Base-by-base conservation (phyloP, 2,113 vertebrate species). In the Suricata suricatta region DNA sequence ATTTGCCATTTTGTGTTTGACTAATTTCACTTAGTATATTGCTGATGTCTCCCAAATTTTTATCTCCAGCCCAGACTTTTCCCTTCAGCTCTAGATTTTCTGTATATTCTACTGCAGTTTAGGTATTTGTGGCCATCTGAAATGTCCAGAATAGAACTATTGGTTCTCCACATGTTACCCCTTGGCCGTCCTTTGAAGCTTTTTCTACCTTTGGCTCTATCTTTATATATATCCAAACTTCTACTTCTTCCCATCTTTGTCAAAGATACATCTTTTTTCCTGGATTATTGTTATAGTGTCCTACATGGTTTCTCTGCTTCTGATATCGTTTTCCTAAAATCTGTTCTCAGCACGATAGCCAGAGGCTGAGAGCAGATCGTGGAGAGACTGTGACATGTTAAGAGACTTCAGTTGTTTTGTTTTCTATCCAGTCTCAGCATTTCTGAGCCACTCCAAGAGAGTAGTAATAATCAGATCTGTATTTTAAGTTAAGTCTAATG, bases 401-500 rank as follows among this genome's bases (percentile, higher is more conserved):
- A 52, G 87, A 97, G 69, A 71, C n/a, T 1, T 27, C 27, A 63
- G 7, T 88, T 88, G 15, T 93, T 88, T 76, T 69, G 72, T 47
- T 77, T 41, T 33, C 38, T n/a, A 80, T 23, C 47, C n/a, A 83
- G 14, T 90, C 25, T 81, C 21, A 63, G 44, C 33, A 82, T 90
- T 95, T 91, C 50, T 91, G 50, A 97, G 11, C 50, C 29, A 12
- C 63, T 91, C 17, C 47, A 81, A 57, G 13, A 21, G 11, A 86
- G 11, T 82, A 35, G 38, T 85, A 15, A 81, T 57, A 80, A 74
- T 63, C 64, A 86, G 64, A 74, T 68, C n/a, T 95, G 2, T 86
- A 44, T 90, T 95, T 93, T 93, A 90, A 81, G n/a, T 92, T 92
- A 92, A 57, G n/a, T 87, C 13, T 52, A 79, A 60, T 72, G 88